Conservation (phyloP, 2,113 vertebrate genomes). For the Pluvianellus socialis region DNA sequence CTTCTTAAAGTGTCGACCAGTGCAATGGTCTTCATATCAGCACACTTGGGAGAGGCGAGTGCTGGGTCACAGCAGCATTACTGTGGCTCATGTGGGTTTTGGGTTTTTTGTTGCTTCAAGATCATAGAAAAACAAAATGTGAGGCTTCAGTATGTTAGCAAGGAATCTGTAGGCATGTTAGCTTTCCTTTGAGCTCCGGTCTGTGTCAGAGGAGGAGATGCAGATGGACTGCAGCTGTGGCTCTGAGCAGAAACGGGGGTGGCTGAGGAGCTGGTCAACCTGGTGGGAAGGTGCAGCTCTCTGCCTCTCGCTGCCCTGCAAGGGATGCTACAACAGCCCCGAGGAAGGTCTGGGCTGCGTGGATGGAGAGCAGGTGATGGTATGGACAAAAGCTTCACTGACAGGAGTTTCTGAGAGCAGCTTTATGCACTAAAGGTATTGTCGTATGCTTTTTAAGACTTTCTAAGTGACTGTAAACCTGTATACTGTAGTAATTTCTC, state of each 20-base stretch:
- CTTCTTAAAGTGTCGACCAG: not conserved
- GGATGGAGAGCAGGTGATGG: not conserved
- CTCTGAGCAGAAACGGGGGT: not conserved
- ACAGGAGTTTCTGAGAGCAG: not conserved
- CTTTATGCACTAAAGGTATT: not conserved
- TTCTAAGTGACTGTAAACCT: not conserved
- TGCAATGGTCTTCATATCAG: not conserved
- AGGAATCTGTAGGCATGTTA: not conserved
- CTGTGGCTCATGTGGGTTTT: not conserved
- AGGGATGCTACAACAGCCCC: not conserved
- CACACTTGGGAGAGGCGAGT: not conserved
- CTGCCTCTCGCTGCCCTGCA: accelerated
- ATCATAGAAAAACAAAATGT: accelerated
- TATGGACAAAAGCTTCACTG: not conserved
- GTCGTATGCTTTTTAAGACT: not conserved
- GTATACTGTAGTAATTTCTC: not conserved
- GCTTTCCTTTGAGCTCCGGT: not conserved
- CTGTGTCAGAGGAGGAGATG: not conserved
- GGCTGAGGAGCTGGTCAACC: not conserved
- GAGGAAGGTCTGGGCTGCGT: not conserved
- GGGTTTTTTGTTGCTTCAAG: not conserved
- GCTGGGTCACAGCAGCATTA: not conserved
- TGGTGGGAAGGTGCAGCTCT: not conserved
- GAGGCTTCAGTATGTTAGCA: not conserved
- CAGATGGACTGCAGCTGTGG: not conserved